These are phyloP conservation scores for Acanthisitta chloris DNA, from an alignment of 2,113 vertebrate species.

Conservation along the genomic window DNA sequence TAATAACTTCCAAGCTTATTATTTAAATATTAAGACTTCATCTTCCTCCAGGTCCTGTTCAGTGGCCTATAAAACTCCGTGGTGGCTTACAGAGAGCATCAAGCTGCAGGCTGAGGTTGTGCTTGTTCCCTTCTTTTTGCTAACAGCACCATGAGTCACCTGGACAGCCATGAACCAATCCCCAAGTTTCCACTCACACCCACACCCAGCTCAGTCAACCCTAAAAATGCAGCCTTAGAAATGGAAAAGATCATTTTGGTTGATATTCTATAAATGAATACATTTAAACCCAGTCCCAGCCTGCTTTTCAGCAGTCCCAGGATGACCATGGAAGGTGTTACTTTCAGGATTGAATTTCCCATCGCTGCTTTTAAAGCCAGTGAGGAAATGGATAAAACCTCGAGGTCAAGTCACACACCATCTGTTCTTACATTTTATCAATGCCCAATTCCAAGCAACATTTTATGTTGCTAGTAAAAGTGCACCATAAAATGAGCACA, in stretches of 20 bases:
- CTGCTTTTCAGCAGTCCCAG: background rate
- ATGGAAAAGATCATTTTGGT: background rate
- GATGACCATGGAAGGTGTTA: background rate
- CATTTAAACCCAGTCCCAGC: background rate
- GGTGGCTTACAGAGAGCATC: background rate
- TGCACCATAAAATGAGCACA: background rate
- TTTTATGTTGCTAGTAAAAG: constrained; percentile 17
- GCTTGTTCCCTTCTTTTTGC: background rate
- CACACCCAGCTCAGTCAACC: background rate
- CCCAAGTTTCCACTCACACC: background rate
- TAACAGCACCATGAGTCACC: background rate
- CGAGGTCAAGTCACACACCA: background rate
- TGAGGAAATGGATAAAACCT: background rate
- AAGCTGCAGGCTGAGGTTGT: background rate
- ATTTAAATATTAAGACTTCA: background rate
- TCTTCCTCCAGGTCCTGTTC: background rate
- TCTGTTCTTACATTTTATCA: background rate
- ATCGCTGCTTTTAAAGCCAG: background rate
- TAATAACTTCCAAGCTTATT: background rate
- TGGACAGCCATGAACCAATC: background rate
- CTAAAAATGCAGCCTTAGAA: background rate
- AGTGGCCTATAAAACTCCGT: background rate
- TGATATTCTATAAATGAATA: background rate
- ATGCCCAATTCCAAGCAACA: background rate
- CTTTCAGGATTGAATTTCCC: background rate